Evolutionary conservation across 2,113 vertebrate genomes (phyloP).

Genomic region (Fregetta grallaria): DNA sequence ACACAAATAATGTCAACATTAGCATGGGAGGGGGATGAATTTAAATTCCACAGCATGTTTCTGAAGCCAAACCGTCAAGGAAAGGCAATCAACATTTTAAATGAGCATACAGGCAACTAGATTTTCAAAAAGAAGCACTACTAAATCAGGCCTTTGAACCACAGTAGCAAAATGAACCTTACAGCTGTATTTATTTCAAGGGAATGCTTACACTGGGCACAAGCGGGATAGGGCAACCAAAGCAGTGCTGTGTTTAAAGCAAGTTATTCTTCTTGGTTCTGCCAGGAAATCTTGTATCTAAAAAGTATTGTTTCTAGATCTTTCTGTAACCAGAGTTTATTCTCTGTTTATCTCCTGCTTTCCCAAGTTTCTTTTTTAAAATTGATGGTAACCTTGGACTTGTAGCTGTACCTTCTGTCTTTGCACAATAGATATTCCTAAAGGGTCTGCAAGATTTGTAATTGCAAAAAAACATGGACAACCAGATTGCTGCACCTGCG

Average conservation of each 20-base stretch:
- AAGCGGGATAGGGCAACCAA: not conserved
- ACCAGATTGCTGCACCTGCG: not conserved
- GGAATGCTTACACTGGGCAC: not conserved
- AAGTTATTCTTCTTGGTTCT: not conserved
- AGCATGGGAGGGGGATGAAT: not conserved
- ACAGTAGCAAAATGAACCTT: not conserved
- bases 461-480: rapidly evolving
- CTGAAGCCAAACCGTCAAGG: conserved; percentile 30
- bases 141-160: conserved; percentile 27
- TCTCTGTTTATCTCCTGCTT: not conserved
- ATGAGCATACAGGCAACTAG: not conserved
- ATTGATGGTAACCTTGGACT: not conserved
- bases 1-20: conserved; percentile 55
- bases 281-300: not conserved
- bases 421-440: not conserved
- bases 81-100: conserved; percentile 55
- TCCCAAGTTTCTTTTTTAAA: not conserved
- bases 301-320: not conserved
- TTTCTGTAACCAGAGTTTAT: not conserved
- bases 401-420: not conserved
- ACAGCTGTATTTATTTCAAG: not conserved
- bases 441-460: not conserved
- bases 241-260: not conserved
- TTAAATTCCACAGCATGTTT: conserved; percentile 61
- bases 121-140: not conserved